These are phyloP conservation scores for Phaethornis superciliosus DNA, from an alignment of 2,113 vertebrate species.

Conservation along the genomic window DNA sequence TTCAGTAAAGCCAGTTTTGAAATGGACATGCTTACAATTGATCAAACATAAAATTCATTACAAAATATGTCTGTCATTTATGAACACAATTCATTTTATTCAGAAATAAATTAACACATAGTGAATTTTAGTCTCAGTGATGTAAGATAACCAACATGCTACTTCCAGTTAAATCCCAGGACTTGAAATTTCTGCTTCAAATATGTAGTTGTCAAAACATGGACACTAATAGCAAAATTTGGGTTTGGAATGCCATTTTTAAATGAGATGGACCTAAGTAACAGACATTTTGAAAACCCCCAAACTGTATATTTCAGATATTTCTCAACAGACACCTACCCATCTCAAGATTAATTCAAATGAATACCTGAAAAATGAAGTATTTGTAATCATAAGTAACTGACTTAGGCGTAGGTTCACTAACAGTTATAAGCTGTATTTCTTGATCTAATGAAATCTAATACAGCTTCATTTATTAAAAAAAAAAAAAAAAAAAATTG, in stretches of 20 bases:
- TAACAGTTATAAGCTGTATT: not conserved
- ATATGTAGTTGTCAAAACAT: not conserved
- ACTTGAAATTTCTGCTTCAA: not conserved
- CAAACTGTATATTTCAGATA: not conserved
- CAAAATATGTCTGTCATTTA: not conserved
- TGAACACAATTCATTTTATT: not conserved
- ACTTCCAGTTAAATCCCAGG: not conserved
- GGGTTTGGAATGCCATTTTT: not conserved
- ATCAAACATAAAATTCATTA: not conserved
- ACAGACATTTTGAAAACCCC: not conserved
- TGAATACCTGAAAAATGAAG: not conserved
- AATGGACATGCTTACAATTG: not conserved
- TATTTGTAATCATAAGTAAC: not conserved
- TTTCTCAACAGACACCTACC: not conserved
- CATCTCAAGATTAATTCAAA: not conserved
- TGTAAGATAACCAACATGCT: not conserved
- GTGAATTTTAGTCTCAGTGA: not conserved
- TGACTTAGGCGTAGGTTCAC: not conserved
- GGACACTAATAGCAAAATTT: not conserved
- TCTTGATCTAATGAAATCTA: not conserved
- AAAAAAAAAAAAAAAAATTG: not conserved
- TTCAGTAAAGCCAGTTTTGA: not conserved
- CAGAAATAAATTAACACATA: not conserved
- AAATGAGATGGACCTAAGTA: not conserved
- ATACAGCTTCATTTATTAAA: not conserved